phyloP scores from a whole-genome alignment of 2,797 vertebrate species.

The Orientallactaga sibirica region DNA sequence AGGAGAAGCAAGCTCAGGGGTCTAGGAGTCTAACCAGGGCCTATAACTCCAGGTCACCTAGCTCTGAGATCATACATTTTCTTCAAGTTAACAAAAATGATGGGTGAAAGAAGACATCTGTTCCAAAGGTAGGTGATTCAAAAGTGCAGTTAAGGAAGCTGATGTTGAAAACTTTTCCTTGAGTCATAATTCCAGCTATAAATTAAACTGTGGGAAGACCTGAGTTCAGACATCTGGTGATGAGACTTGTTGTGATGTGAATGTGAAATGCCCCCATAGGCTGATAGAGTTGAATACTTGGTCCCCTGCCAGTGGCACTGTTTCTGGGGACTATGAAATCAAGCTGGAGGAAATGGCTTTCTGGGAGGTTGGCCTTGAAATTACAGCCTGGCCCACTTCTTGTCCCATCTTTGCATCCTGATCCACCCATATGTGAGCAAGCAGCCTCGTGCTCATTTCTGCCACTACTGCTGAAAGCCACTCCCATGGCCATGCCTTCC shows the following conservation, averaged over 20 bases:
- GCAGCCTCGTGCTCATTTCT: not conserved
- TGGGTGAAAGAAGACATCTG: not conserved
- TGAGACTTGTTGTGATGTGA: not conserved
- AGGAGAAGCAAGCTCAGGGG: not conserved
- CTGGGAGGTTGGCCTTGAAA: not conserved
- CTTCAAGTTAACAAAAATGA: not conserved
- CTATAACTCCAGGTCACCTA: not conserved
- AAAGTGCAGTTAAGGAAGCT: constrained; percentile 52
- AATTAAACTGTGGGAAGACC: not conserved
- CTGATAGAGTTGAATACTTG: not conserved
- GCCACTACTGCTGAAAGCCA: not conserved
- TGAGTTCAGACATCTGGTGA: not conserved
- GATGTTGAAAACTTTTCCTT: constrained; percentile 15
- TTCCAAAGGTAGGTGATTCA: constrained; percentile 38
- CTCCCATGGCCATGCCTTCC: not conserved
- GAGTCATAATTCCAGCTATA: not conserved
- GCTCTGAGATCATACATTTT: not conserved
- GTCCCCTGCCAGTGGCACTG: not conserved
- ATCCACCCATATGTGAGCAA: not conserved
- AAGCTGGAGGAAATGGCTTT: not conserved
- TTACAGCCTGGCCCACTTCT: not conserved
- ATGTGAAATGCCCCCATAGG: not conserved
- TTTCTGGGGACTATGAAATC: too few relatives aligned
- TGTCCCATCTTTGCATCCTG: too few relatives aligned
- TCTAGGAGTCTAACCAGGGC: not conserved